A percentile compares a stretch with the other conserved stretches of the same genome.
Evolutionary conservation across 1,140 invertebrate genomes (phyloP).

Genomic region (Formica exsecta): DNA sequence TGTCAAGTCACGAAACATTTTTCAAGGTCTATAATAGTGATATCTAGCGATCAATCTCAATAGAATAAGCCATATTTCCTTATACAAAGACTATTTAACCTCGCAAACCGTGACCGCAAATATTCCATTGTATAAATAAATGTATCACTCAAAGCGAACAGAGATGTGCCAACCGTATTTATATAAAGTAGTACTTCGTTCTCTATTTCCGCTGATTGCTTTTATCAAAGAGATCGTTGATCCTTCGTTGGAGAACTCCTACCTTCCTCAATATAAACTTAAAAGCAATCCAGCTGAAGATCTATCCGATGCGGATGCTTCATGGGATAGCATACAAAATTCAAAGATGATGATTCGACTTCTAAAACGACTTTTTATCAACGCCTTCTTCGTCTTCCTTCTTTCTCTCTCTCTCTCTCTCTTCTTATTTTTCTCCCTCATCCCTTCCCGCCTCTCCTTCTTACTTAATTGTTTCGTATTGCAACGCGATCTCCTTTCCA

Average conservation of each 20-base stretch:
- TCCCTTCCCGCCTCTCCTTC: too few species aligned
- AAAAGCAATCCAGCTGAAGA: constrained; percentile 32
- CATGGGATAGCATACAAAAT: constrained; percentile 16
- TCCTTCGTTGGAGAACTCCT: constrained; percentile 33
- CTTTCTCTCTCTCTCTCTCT: background rate
- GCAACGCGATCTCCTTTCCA: background rate
- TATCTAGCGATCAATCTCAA: constrained; percentile 3
- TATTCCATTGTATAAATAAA: background rate
- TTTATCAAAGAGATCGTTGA: constrained; percentile 49
- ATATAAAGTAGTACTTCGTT: constrained; percentile 16
- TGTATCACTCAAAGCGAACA: background rate
- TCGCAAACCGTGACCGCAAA: background rate
- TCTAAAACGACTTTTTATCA: constrained; percentile 20
- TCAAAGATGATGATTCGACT: constrained; percentile 23
- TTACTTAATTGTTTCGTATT: background rate
- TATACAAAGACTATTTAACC: background rate
- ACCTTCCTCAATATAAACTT: constrained; percentile 47
- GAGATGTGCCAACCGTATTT: constrained; percentile 13
- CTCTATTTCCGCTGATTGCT: constrained; percentile 10
- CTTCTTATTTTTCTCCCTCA: too few species aligned
- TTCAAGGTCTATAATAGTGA: constrained; percentile 13
- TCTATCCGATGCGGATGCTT: constrained; percentile 33
- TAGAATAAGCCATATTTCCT: background rate
- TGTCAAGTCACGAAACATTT: background rate
- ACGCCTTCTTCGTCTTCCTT: background rate